These are phyloP conservation scores for Sitophilus oryzae DNA, from an alignment of 1,140 invertebrate species.

Conservation along the genomic window DNA sequence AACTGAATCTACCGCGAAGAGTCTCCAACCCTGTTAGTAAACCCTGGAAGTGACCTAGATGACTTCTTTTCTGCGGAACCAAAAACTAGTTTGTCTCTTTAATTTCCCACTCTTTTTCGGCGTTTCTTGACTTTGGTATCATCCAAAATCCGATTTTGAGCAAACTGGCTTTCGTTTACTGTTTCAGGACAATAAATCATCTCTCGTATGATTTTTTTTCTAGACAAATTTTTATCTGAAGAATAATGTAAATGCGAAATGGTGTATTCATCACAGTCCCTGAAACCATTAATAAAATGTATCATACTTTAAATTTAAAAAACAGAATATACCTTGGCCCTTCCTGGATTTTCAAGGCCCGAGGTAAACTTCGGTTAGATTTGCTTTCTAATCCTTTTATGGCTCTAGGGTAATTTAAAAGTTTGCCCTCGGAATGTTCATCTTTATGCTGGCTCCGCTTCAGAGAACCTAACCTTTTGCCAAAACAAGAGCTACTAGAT, in stretches of 20 bases:
- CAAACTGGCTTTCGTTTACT: conserved; percentile 39
- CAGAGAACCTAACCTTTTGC: conserved; percentile 40
- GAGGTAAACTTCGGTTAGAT: conserved; percentile 36
- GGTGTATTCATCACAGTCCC: conserved; percentile 22
- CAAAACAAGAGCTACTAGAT: conserved; percentile 42
- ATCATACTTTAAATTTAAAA: no score
- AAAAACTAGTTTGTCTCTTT: conserved; percentile 37
- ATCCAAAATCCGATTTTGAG: conserved; percentile 38
- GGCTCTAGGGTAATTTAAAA: conserved; percentile 37
- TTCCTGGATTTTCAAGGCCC: conserved; percentile 36
- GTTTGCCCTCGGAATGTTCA: conserved; percentile 30
- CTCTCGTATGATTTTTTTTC: conserved; percentile 36
- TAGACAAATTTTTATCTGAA: conserved; percentile 31
- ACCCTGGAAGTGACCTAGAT: conserved; percentile 13
- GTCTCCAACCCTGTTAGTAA: conserved; percentile 15
- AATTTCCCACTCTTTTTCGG: conserved; percentile 33
- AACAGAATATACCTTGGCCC: conserved; percentile 8
- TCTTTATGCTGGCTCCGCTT: conserved; percentile 33
- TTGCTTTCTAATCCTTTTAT: conserved; percentile 35
- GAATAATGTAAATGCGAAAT: conserved; percentile 21
- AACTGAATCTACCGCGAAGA: conserved; percentile 7
- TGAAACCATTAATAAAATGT: no score
- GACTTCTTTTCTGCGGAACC: conserved; percentile 36
- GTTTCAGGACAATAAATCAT: conserved; percentile 42
- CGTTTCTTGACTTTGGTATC: conserved; percentile 28